Conservation (phyloP, 2,113 vertebrate species). For the Campylorhamphus procurvoides region DNA sequence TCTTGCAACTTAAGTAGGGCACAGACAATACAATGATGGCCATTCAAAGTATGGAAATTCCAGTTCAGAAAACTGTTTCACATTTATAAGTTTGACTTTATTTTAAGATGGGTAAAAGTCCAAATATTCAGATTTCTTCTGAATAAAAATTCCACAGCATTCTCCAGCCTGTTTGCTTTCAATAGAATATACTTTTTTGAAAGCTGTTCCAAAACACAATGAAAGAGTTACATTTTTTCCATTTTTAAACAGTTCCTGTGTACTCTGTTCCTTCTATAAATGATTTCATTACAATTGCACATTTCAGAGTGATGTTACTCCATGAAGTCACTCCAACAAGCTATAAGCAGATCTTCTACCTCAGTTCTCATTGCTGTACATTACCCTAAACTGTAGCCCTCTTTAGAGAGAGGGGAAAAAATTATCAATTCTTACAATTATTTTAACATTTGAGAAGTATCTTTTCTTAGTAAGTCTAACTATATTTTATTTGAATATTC, state of each 20-base stretch:
- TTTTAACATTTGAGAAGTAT: not conserved
- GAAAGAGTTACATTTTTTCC: not conserved
- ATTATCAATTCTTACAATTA: not conserved
- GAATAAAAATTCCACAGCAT: slow-evolving; percentile 1
- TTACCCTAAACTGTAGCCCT: not conserved
- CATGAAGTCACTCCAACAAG: not conserved
- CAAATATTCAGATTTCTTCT: not conserved
- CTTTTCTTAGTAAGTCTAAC: not conserved
- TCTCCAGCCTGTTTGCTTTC: slow-evolving; percentile 22
- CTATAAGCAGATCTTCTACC: not conserved
- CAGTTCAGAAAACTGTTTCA: not conserved
- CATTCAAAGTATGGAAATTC: not conserved
- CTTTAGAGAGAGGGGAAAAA: fast-evolving
- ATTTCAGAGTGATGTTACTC: not conserved
- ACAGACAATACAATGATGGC: not conserved
- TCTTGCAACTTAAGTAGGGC: not conserved
- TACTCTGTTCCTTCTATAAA: not conserved
- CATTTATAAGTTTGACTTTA: not conserved
- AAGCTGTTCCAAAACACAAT: not conserved
- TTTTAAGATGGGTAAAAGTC: not conserved
- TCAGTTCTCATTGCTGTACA: not conserved
- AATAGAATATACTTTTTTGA: not conserved
- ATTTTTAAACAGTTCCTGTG: not conserved
- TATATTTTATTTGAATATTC: not conserved
- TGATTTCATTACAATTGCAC: not conserved